A percentile compares a stretch with the other conserved stretches of the same genome.
Conservation (phyloP, 2,888 invertebrate genomes). For the Sinelater perroti region DNA sequence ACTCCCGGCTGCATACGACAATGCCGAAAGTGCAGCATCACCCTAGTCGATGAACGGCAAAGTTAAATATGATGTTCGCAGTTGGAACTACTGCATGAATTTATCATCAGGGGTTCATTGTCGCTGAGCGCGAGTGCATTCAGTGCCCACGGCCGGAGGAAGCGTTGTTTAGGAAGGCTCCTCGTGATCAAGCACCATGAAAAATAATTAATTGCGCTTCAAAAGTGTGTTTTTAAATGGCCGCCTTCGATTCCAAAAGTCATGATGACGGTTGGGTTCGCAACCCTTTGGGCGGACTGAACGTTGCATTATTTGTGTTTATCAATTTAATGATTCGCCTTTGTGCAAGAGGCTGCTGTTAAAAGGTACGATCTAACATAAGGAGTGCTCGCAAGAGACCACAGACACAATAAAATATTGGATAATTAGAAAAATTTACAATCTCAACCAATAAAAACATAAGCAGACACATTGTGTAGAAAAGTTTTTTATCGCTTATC, state of each 20-base stretch:
- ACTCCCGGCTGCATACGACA: not conserved
- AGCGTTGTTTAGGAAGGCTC: slow-evolving; percentile 45
- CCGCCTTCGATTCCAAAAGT: slow-evolving; percentile 45
- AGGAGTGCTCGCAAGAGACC: no score
- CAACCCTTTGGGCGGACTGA: slow-evolving; percentile 16
- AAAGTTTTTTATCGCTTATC: no score
- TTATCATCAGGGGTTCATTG: slow-evolving; percentile 41
- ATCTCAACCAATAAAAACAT: no score
- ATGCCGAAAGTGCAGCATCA: slow-evolving; percentile 29
- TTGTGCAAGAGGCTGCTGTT: no score
- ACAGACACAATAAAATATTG: no score
- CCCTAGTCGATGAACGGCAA: slow-evolving; percentile 27
- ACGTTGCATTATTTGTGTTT: slow-evolving; percentile 9
- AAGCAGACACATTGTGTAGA: no score
- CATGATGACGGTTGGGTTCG: slow-evolving; percentile 44
- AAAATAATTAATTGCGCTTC: slow-evolving; percentile 61
- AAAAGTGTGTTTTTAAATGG: slow-evolving; percentile 53
- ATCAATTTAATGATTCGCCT: slow-evolving; percentile 4
- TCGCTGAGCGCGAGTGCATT: slow-evolving; percentile 36
- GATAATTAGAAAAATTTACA: no score
- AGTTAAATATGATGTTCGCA: slow-evolving; percentile 38
- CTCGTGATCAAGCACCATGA: slow-evolving; percentile 60
- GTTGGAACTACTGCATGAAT: slow-evolving; percentile 38
- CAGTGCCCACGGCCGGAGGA: slow-evolving; percentile 39
- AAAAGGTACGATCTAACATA: no score